Evolutionary conservation across 2,797 vertebrate genomes (phyloP), one percentile per base, ranked within the genome.

Genomic region (Eulemur rubriventer): DNA sequence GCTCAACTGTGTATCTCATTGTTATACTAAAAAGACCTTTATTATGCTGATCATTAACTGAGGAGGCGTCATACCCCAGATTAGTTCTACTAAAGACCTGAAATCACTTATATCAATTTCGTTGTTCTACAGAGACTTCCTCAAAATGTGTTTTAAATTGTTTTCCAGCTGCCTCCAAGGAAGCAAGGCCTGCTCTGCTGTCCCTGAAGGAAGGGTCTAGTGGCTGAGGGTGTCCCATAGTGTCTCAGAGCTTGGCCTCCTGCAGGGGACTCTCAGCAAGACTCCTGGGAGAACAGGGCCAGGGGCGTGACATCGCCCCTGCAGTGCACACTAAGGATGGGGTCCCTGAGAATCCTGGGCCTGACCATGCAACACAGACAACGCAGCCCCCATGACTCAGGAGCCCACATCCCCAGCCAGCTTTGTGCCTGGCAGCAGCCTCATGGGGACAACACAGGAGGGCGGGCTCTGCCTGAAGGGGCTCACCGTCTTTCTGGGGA

Each of bases 1-100:
- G 97, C 89, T 84, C 65, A 93, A 96, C 98, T 98, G 96, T 97
- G 96, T 97, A 98, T 98, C 97, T 97, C 97, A 94, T 61, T 55
- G 73, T 91, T 91, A 94, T 79, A 97, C 97, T 98, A 92, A 97
- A 98, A 97, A 96, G 72, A 96, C 95, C 96, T 98, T 98, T 98
- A 97, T 98, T 98, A 98, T 95, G 97, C 98, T 91, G 97, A 96
- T 98, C 97, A 96, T 98, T 98, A 98, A 98, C 96, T 96, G 97
- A 97, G 98, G 97, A 98, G 92, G 97, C 93, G 97, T 98, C 96
- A 89, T 94, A 94, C 98, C 96, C 96, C 96, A 97, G 98, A 96
- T 97, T 97, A 97, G 98, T 97, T 98, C 96, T 73, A 97, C 96
- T 97, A 98, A 87, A 96, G 86, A 96, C 88, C 89, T 93, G 95